Base-by-base conservation (phyloP, 2,113 vertebrate genomes). In the Osmerus eperlanus region DNA sequence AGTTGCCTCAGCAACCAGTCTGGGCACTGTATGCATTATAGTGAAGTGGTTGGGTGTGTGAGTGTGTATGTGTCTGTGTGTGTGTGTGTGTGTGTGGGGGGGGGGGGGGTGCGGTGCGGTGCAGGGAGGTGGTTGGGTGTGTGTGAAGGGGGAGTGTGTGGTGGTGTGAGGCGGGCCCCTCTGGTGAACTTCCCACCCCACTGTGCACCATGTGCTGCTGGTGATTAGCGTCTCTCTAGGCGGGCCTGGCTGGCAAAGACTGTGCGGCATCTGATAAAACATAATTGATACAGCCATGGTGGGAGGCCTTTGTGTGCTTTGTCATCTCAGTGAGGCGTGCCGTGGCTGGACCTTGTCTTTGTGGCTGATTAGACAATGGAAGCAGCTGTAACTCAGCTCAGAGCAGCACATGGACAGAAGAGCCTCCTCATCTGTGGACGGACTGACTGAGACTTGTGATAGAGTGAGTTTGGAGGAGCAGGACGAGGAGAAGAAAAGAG, bases 361-460 rank as follows among this genome's bases (percentile, higher is more conserved):
- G 85, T 84, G 90, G 81, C 85, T 60, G 80, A 78, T 71, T 83
- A 89, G 89, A 94, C 93, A 94, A 94, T 92, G 84, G 90, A 86
- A 85, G 88, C 89, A 90, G 91, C 81, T 92, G 89, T 82, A 92
- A 83, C 85, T 88, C 82, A 78, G 85, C 32, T 72, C 28, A 85
- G 83, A 87, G 82, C 72, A 74, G 81, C 78, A 67, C 83, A 75
- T 81, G 79, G 74, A 80, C 75, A 83, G 71, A 47, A 68, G 71
- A 51, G 59, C 77, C 71, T 76, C 68, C 72, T 78, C 63, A 61
- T 65, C 55, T 68, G 29, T 68, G 70, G 76, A 81, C 67, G 67
- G 76, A 81, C 67, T 73, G 73, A 64, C 68, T n/a, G 16, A 19
- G 54, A 11, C 19, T 23, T 29, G 56, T 58, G 16, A 54, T 47